Base-by-base conservation (phyloP, 2,797 vertebrate genomes). In the Tragelaphus eurycerus region DNA sequence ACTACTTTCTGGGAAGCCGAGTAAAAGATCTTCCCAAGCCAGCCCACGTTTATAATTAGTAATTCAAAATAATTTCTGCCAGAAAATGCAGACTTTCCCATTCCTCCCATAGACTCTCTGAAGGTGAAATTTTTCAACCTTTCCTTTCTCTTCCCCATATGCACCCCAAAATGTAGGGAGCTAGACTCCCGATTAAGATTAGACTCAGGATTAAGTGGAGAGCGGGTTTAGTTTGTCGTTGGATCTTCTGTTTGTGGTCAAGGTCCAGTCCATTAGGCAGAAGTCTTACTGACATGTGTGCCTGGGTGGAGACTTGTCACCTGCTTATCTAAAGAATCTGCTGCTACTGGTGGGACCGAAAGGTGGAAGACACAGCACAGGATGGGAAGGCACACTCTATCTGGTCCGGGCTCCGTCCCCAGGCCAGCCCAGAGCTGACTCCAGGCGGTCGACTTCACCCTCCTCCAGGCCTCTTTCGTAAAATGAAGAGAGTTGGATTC, bases 401-500 rank as follows among this genome's bases (percentile, higher is more conserved):
- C 27, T 67, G n/a, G 48, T 59, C 25, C 82, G 2, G 1, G 17
- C 64, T 64, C 60, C 34, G 62, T 38, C 71, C 62, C 27, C 50
- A 93, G 67, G 55, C 59, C 55, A 86, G 27, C 48, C n/a, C 57
- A 43, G 43, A 55, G 34, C 12, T 0, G 14, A 60, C 21, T 13
- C 82, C 50, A 1, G 31, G 16, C 10, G 0, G 84, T n/a, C 27
- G 34, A 50, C 29, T 87, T 57, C 67, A 50, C 89, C 93, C 71
- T 79, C 11, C 79, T 94, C 50, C 29, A 54, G 67, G 54, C 54
- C 67, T 91, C 74, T 62, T 94, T 83, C 2, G 0, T 84, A 95
- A 96, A 97, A 89, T 46, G 83, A 94, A 95, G 86, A 81, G 31
- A 81, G 21, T 43, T 90, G 55, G 82, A 96, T 94, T 96, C 55